A percentile compares a stretch with the other conserved stretches of the same genome.
These are phyloP conservation scores for Metacarcinus magister DNA, from an alignment of 2,888 invertebrate species.

Conservation along the genomic window DNA sequence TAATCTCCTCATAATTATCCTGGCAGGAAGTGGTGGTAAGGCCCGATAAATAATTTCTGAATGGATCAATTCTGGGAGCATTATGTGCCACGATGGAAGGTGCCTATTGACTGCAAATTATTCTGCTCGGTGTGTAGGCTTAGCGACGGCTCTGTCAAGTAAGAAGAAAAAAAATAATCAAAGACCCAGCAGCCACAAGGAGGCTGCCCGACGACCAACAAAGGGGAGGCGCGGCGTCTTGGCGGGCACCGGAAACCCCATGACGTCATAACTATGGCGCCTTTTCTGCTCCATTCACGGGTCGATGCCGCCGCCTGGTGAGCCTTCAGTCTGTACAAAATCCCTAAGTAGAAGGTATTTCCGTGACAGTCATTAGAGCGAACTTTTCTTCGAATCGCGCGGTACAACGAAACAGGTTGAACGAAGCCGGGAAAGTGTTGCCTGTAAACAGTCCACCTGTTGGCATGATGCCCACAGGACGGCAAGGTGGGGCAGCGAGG, in stretches of 20 bases:
- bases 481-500: slow-evolving; percentile 41
- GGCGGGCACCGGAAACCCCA: slow-evolving; percentile 66
- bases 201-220: slow-evolving; percentile 55
- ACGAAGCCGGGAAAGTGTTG: neutral
- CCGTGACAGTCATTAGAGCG: neutral
- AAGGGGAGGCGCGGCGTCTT: slow-evolving; percentile 59
- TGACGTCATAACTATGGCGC: slow-evolving; percentile 69
- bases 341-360: neutral
- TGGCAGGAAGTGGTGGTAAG: slow-evolving; percentile 51
- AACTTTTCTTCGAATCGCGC: neutral
- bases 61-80: neutral
- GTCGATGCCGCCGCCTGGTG: neutral
- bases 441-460: slow-evolving; percentile 14
- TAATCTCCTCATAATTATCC: slow-evolving; percentile 59
- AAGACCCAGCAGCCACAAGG: slow-evolving; percentile 55
- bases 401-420: neutral
- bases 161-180: slow-evolving; percentile 1
- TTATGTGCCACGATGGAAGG: neutral
- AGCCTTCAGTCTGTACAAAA: neutral
- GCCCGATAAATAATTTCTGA: neutral
- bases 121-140: slow-evolving; percentile 19
- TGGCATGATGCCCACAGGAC: slow-evolving; percentile 26
- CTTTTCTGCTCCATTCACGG: slow-evolving; percentile 54
- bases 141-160: neutral
- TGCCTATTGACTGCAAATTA: slow-evolving; percentile 16